Evolutionary conservation across 2,113 vertebrate species (phyloP), one percentile per base, ranked within the genome.

Genomic region (Vulpes lagopus): DNA sequence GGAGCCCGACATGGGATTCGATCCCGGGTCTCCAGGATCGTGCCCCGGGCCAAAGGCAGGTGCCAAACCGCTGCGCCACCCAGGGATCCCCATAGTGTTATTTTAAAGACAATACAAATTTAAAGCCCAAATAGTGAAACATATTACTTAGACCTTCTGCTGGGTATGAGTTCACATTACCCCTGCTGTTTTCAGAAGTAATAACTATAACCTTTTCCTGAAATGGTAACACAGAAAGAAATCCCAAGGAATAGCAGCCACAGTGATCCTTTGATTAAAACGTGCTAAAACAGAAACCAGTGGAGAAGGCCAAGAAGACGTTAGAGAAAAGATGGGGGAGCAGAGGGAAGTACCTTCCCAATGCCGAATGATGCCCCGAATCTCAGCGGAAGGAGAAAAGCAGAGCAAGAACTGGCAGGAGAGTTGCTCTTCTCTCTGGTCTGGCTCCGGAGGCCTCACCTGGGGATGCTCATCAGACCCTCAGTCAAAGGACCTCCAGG

Each of bases 51-150:
- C 38, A 38, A 38, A 38, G 38, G 38, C 38, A 38, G 38, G 38
- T 4, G 38, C 38, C 38, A 38, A 38, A 38, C 38, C 38, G 38
- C 38, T 38, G 38, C 4, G 3, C 38, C 38, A 38, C 38, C 38
- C 38, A 38, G 38, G 38, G 38, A 38, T 38, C 38, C 38, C 38
- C 22, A 51, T 17, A 17, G 51, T 62, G 73, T 93, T 88, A 85
- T 53, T 85, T 82, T 92, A 94, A 87, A 32, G 64, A 92, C 96
- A 92, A 94, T n/a, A 94, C n/a, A 96, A 93, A 71, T 25, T 27
- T 35, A 93, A 95, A 69, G 55, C 32, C 25, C 49, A 81, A 86
- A 82, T 43, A 74, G 20, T 69, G 27, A 93, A 78, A 79, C 82
- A 27, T 38, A 60, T 62, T 92, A 65, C 65, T 90, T 74, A 74